Percentiles rank a stretch among this genome's conserved stretches.
Evolutionary conservation across 2,113 vertebrate genomes (phyloP).

Genomic region (Struthidea cinerea): DNA sequence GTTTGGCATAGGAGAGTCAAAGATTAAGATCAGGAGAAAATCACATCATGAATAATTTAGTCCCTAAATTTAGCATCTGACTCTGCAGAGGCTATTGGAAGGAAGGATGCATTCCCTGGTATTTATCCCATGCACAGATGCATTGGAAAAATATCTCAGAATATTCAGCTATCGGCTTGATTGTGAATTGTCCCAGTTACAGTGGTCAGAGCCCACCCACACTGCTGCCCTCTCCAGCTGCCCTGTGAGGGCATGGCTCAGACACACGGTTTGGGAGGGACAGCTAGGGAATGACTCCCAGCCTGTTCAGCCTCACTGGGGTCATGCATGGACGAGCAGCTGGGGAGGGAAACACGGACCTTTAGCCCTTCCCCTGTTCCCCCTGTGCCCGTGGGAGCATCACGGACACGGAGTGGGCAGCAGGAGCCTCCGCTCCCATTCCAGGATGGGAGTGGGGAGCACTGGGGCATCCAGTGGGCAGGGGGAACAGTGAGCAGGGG

Average conservation of each 20-base stretch:
- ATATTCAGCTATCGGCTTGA: no score
- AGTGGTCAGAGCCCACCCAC: not conserved
- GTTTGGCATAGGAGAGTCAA: constrained; percentile 12
- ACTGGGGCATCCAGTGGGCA: not conserved
- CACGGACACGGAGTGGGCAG: not conserved
- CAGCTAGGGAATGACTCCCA: rapidly evolving
- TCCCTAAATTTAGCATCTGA: constrained; percentile 9
- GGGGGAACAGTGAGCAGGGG: not conserved
- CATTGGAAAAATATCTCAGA: not conserved
- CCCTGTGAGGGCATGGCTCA: not conserved
- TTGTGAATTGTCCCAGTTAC: not conserved
- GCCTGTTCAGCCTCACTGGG: rapidly evolving
- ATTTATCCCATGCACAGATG: not conserved
- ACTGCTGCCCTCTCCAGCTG: not conserved
- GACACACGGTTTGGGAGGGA: rapidly evolving
- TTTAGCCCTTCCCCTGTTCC: not conserved
- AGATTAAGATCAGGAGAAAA: constrained; percentile 40
- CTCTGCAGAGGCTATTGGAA: not conserved
- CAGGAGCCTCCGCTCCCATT: rapidly evolving
- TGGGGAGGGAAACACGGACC: not conserved
- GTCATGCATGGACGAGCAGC: rapidly evolving
- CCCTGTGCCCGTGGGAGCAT: rapidly evolving
- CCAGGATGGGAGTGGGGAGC: not conserved
- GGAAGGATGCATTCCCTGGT: not conserved
- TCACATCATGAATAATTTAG: constrained; percentile 46